Evolutionary conservation across 2,888 invertebrate species (phyloP), one percentile per base, ranked within the genome.

Genomic region (Torymus tubicola): DNA sequence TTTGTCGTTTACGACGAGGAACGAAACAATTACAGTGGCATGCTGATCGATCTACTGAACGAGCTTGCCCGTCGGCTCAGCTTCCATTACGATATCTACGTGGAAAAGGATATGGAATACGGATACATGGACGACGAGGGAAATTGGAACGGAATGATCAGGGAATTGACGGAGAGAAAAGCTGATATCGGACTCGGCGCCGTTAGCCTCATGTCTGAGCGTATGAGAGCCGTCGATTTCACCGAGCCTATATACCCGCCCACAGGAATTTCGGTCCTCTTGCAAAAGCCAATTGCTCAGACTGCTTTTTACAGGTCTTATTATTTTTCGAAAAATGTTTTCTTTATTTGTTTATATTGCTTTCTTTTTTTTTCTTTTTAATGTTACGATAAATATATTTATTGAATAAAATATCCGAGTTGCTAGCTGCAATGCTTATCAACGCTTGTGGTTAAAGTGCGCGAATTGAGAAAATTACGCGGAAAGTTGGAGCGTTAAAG

Each of bases 181-280:
- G 98, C 98, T 0, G 98, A 99, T 88, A 97, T 98, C 84, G 98
- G 96, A 0, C 91, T 98, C 55, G 96, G 97, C 2, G 96, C 98
- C 0, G 93, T 98, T 90, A 97, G 98, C 0, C 97, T 98, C 0
- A 98, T 98, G 97, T 97, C 98, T 0, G 98, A 98, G 88, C 92
- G 98, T 68, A 97, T 97, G 91, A 96, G 96, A 87, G 97, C 97
- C 0, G 96, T 98, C 4, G 98, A 98, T 91, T 98, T 98, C 89
- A 98, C 98, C 0, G 97, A 98, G 0, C 98, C 98, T 0, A 98
- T 97, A 90, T 98, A 98, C 89, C 98, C 98, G 92, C 92, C 98
- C 82, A 98, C 98, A 0, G 98, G 98, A 0, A 96, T 97, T 74
- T 97, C 97, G 0, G 98, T 98, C 84, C 93, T 98, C 90, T 98